Evolutionary conservation across 2,797 vertebrate genomes (phyloP).

Genomic region (Sebastiscus tertius): DNA sequence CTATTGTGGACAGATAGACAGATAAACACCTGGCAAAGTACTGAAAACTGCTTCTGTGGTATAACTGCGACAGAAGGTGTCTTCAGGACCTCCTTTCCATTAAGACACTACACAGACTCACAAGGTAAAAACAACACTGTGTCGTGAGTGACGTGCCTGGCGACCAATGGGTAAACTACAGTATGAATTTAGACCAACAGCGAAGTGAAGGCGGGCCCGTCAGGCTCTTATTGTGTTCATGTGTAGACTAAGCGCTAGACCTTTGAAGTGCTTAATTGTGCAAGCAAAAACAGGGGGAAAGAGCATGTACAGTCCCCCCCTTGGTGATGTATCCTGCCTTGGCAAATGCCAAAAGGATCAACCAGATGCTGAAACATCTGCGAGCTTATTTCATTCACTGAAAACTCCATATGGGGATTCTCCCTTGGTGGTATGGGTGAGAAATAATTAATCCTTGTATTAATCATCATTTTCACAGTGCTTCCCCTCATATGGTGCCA

Average conservation of each 20-base stretch:
- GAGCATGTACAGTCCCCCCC: slow-evolving; percentile 29
- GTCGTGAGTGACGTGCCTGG: background rate
- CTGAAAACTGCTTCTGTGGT: background rate
- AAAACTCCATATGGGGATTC: slow-evolving; percentile 71
- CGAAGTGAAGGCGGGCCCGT: background rate
- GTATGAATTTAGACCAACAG: background rate
- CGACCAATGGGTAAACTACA: slow-evolving; percentile 3
- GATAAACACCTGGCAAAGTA: too few relatives aligned
- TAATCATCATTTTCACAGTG: slow-evolving; percentile 70
- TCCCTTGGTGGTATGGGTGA: slow-evolving; percentile 61
- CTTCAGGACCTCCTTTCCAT: background rate
- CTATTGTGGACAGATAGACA: too few relatives aligned
- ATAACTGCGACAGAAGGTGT: background rate
- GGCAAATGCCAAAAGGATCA: slow-evolving; percentile 77
- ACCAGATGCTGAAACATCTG: slow-evolving; percentile 81
- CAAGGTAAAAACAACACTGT: background rate
- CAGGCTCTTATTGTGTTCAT: slow-evolving; percentile 21
- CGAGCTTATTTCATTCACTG: slow-evolving; percentile 64
- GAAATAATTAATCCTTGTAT: slow-evolving; percentile 76
- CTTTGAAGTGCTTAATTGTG: slow-evolving; percentile 65
- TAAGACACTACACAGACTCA: background rate
- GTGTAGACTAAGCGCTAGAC: slow-evolving; percentile 31
- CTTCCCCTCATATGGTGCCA: slow-evolving; percentile 46
- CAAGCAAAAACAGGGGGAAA: slow-evolving; percentile 37
- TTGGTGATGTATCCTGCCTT: slow-evolving; percentile 58